Percentiles rank a stretch among this genome's conserved stretches.
phyloP scores from a whole-genome alignment of 2,797 vertebrate genomes.

The Eospalax fontanierii region DNA sequence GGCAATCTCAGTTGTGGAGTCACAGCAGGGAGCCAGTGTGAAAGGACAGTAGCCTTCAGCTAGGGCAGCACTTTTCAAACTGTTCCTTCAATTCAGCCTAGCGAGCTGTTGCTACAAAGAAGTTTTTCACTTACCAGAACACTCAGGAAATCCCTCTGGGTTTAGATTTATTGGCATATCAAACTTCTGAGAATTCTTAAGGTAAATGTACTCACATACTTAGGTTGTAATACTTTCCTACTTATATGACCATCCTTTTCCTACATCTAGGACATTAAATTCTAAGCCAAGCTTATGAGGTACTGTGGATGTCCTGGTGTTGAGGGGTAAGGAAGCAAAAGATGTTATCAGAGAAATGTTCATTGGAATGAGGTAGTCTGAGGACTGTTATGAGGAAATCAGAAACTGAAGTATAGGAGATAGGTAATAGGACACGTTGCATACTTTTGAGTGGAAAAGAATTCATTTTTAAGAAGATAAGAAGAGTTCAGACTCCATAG shows the following conservation, averaged over 20 bases:
- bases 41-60: neutral
- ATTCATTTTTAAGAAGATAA: neutral
- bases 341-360: neutral
- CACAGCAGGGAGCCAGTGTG: too few relatives aligned
- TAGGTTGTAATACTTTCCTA: neutral
- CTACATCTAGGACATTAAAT: neutral
- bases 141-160: neutral
- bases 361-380: neutral
- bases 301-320: neutral
- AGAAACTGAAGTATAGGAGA: neutral
- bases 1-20: neutral
- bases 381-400: neutral
- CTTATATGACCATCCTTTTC: neutral
- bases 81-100: neutral
- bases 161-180: neutral
- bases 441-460: neutral
- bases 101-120: neutral
- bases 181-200: conserved; percentile 2
- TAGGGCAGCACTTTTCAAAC: neutral
- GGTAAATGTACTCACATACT: neutral
- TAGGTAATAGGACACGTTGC: neutral
- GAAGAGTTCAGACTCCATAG: neutral
- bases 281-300: neutral
- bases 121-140: neutral
- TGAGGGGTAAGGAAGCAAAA: neutral